phyloP scores from a whole-genome alignment of 1,140 invertebrate species.

The Venturia canescens region DNA sequence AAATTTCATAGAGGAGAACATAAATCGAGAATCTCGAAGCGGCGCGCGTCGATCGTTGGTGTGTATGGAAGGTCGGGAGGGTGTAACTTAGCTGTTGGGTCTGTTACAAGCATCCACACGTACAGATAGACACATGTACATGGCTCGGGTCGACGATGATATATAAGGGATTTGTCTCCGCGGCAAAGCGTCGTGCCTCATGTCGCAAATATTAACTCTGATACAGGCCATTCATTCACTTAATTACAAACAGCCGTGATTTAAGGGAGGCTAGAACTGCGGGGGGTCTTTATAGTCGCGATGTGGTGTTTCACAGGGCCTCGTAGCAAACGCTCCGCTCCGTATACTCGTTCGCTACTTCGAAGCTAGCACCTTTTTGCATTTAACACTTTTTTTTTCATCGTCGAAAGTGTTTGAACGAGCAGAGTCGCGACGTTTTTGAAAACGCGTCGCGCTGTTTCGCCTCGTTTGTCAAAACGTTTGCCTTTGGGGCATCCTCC shows the following conservation, averaged over 20 bases:
- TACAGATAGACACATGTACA: not conserved
- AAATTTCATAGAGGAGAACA: not conserved
- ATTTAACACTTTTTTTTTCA: not conserved
- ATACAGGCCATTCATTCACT: conserved; percentile 78
- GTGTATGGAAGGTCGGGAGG: not conserved
- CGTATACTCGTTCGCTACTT: not conserved
- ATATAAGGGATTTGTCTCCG: conserved; percentile 77
- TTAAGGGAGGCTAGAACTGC: conserved; percentile 72
- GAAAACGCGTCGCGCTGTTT: not conserved
- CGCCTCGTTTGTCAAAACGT: not conserved
- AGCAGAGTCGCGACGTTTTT: not conserved
- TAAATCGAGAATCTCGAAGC: not conserved
- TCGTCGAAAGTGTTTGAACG: conserved; percentile 54
- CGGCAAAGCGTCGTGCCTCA: conserved; percentile 75
- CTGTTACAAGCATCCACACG: not conserved
- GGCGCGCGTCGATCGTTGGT: not conserved
- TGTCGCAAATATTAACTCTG: conserved; percentile 78
- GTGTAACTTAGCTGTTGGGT: not conserved
- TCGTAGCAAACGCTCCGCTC: not conserved
- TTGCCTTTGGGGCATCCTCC: not conserved
- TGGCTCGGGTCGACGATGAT: conserved; percentile 61
- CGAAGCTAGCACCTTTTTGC: not conserved
- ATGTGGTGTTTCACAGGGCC: conserved; percentile 57
- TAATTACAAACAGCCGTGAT: conserved; percentile 78
- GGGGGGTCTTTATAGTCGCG: conserved; percentile 69